These are phyloP conservation scores for Nemotelus pantherinus DNA, from an alignment of 2,888 invertebrate genomes.

Conservation along the genomic window DNA sequence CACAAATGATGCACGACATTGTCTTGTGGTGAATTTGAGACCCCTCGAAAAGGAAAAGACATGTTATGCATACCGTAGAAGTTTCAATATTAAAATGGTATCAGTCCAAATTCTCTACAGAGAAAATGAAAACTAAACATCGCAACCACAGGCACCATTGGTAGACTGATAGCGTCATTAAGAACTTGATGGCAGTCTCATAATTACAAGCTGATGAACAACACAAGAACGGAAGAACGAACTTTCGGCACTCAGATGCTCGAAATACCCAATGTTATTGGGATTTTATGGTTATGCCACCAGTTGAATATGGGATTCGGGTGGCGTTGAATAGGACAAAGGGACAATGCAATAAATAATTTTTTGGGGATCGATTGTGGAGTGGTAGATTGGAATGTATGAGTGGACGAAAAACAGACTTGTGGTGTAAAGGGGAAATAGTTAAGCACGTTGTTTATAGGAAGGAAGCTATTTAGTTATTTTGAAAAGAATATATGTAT, in stretches of 20 bases:
- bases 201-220: not conserved
- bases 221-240: not conserved
- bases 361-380: not conserved
- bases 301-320: conserved; percentile 1
- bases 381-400: not conserved
- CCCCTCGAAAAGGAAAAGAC: not conserved
- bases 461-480: too few relatives aligned
- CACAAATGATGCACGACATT: not conserved
- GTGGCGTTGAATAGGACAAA: not conserved
- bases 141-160: too few relatives aligned
- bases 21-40: not conserved
- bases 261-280: not conserved
- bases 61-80: conserved; percentile 15
- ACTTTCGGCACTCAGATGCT: too few relatives aligned
- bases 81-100: too few relatives aligned
- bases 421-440: not conserved
- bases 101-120: too few relatives aligned
- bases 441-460: not conserved
- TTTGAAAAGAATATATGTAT: too few relatives aligned
- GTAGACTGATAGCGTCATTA: conserved; percentile 11
- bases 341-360: not conserved
- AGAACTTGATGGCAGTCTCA: conserved; percentile 10
- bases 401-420: not conserved
- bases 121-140: too few relatives aligned
- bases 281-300: conserved; percentile 10